Evolutionary conservation across 2,113 vertebrate genomes (phyloP).

Genomic region (Setophaga coronata): DNA sequence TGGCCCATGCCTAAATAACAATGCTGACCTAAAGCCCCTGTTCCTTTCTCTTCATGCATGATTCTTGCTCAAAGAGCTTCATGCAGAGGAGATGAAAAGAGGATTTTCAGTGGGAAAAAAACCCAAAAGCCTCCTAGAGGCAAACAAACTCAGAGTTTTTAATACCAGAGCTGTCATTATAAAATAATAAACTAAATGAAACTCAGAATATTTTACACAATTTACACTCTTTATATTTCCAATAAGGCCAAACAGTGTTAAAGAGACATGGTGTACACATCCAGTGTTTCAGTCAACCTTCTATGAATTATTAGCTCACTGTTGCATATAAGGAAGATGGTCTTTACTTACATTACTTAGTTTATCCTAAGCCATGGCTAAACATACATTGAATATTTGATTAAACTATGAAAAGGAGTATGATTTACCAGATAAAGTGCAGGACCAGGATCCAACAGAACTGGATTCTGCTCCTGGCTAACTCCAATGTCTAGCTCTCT

Average conservation of each 20-base stretch:
- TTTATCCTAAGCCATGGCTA: neutral
- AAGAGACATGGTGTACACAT: neutral
- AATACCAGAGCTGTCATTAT: neutral
- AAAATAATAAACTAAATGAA: slow-evolving; percentile 15
- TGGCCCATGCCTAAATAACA: neutral
- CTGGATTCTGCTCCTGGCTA: neutral
- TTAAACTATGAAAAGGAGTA: neutral
- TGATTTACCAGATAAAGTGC: neutral
- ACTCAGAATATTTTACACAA: neutral
- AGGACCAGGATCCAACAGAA: neutral
- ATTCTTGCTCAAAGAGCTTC: slow-evolving; percentile 17
- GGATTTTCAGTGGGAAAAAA: neutral
- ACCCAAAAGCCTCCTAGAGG: neutral
- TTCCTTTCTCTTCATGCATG: slow-evolving; percentile 21
- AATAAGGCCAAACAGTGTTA: neutral
- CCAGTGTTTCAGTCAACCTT: neutral
- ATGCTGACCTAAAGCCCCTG: neutral
- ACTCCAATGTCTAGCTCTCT: neutral
- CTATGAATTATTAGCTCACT: slow-evolving; percentile 27
- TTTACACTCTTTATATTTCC: neutral
- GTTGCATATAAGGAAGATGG: neutral
- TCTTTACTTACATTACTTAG: neutral
- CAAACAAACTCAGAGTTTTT: neutral
- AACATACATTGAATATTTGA: neutral
- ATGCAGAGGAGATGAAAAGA: neutral